Conservation (phyloP, 2,113 vertebrate species). For the human (Homo sapiens) region DNA sequence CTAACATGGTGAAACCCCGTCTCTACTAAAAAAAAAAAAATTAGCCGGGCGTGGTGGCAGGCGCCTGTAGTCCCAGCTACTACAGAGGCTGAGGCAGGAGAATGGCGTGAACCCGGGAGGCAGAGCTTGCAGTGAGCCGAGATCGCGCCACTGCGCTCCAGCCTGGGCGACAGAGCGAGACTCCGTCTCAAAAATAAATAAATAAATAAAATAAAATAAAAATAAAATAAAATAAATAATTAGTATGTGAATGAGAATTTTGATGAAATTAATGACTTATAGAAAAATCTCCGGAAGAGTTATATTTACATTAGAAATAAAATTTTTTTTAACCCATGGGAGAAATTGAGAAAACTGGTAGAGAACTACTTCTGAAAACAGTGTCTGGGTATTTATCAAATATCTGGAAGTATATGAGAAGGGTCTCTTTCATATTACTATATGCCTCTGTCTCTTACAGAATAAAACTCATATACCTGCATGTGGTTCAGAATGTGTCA, state of each 20-base stretch:
- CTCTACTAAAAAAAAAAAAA: too few relatives aligned
- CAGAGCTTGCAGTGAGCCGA: too few relatives aligned
- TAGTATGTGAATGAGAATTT: not conserved
- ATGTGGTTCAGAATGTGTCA: not conserved
- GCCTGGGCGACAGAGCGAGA: too few relatives aligned
- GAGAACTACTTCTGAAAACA: constrained; percentile 3
- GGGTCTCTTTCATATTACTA: not conserved
- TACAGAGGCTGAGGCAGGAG: too few relatives aligned
- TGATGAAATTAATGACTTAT: not conserved
- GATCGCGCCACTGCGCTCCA: too few relatives aligned
- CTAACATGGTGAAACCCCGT: too few relatives aligned
- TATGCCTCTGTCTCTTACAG: not conserved
- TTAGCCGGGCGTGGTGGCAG: too few relatives aligned
- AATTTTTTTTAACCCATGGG: not conserved
- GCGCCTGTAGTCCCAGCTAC: too few relatives aligned
- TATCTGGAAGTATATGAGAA: not conserved
- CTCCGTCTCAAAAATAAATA: too few relatives aligned
- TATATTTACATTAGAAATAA: not conserved
- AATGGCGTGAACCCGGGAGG: too few relatives aligned
- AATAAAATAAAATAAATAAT: not conserved
- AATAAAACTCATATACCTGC: not conserved
- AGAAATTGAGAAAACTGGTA: not conserved
- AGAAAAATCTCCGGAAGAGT: not conserved
- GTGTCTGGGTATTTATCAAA: not conserved
- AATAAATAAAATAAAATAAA: too few relatives aligned